A percentile compares a stretch with the other conserved stretches of the same genome.
Evolutionary conservation across 2,888 invertebrate genomes (phyloP).

Genomic region (Steinernema hermaphroditum): DNA sequence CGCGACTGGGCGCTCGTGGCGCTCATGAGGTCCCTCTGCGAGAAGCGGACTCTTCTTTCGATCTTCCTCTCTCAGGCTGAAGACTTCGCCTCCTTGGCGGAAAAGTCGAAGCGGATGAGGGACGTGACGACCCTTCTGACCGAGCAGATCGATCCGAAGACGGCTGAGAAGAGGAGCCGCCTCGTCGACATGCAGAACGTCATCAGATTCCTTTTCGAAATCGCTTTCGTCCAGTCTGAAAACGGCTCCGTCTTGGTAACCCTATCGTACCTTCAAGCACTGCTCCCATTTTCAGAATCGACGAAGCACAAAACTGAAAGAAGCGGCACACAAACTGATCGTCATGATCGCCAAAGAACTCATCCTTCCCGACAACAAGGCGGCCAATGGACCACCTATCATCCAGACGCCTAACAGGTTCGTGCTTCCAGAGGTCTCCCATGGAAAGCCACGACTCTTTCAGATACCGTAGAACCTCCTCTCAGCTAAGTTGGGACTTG

Average conservation of each 20-base stretch:
- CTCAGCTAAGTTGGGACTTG: slow-evolving; percentile 90
- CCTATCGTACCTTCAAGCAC: neutral
- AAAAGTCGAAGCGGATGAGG: slow-evolving; percentile 10
- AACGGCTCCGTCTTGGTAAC: neutral
- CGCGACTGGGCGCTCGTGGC: slow-evolving; percentile 75
- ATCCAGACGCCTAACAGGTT: slow-evolving; percentile 81
- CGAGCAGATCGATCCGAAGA: slow-evolving; percentile 24
- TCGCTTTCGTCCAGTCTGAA: slow-evolving; percentile 45
- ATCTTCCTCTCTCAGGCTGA: neutral
- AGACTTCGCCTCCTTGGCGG: neutral
- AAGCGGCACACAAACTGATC: slow-evolving; percentile 50
- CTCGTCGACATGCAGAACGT: slow-evolving; percentile 38
- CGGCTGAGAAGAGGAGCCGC: neutral
- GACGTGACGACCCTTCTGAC: slow-evolving; percentile 20
- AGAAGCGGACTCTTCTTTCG: neutral
- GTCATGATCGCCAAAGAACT: slow-evolving; percentile 76
- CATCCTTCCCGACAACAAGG: slow-evolving; percentile 69
- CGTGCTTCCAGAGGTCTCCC: neutral
- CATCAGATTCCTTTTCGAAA: slow-evolving; percentile 57
- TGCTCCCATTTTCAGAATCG: slow-evolving; percentile 37
- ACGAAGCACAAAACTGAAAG: slow-evolving; percentile 35
- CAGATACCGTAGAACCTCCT: slow-evolving; percentile 83
- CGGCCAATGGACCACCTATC: slow-evolving; percentile 43
- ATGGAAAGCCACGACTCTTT: neutral
- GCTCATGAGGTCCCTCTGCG: slow-evolving; percentile 5